These are phyloP conservation scores for Zosterops lateralis DNA, from an alignment of 2,113 vertebrate genomes.

Conservation along the genomic window DNA sequence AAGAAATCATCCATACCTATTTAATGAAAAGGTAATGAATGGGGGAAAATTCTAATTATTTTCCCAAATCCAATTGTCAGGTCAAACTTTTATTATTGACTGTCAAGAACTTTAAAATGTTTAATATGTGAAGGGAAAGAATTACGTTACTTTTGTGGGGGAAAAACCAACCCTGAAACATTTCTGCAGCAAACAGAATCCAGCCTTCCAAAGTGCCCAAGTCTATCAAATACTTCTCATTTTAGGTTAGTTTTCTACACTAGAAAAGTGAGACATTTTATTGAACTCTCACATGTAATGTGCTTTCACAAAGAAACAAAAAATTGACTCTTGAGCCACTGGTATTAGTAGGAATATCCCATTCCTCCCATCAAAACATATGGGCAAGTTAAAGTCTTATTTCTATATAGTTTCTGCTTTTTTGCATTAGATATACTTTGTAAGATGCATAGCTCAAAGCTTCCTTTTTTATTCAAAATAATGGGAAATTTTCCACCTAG, in stretches of 20 bases:
- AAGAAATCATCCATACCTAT: neutral
- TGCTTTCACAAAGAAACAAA: neutral
- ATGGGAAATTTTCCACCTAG: neutral
- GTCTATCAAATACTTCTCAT: neutral
- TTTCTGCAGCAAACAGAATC: neutral
- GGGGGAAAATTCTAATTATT: neutral
- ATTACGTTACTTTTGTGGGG: neutral
- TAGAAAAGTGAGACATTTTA: neutral
- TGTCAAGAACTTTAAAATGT: neutral
- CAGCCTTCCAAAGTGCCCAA: neutral
- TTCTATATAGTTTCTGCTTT: neutral
- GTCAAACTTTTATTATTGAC: neutral
- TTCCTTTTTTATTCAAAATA: neutral
- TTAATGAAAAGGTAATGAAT: neutral
- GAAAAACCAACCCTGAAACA: rapidly evolving
- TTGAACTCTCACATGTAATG: neutral
- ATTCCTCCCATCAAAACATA: neutral
- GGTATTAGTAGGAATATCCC: neutral
- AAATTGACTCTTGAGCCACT: neutral
- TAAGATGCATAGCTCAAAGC: neutral
- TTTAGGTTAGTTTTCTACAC: neutral
- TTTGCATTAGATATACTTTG: neutral
- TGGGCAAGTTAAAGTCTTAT: neutral
- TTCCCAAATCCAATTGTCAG: neutral
- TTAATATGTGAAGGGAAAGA: neutral